Evolutionary conservation across 2,888 invertebrate genomes (phyloP), one percentile per base, ranked within the genome.

Genomic region (Dolomedes plantarius): DNA sequence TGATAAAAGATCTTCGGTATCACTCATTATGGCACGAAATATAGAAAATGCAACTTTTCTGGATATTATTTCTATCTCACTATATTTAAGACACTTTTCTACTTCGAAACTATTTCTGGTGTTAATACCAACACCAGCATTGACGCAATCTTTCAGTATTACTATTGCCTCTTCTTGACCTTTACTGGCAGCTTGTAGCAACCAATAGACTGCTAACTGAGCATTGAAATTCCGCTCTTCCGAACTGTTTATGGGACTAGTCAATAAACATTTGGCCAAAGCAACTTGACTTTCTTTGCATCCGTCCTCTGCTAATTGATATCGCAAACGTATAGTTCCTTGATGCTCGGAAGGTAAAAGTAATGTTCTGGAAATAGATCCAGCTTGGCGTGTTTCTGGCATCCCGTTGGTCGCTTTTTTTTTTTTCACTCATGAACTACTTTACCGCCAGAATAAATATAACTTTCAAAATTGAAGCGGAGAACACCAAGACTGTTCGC

Each of bases 171-270:
- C 96, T 64, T 94, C 93, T 90, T 97, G 96, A 0, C 97, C 98
- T 91, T 97, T 97, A 90, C 96, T 96, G 0, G 97, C 97, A 1
- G 98, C 97, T 92, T 95, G 95, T n/a, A 97, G 94, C 69, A 98
- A 92, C 97, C 97, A 98, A 90, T 96, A 95, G 72, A 98, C 94
- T 0, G 97, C 97, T 89, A 95, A 93, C 89, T 94, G 94, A 87
- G 95, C 95, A 91, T 95, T 88, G 32, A 67, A 77, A 80, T 29
- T 87, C 46, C 72, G 36, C 76, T 80, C 80, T 32, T 69, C 81
- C 1, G 69, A 46, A 68, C 56, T 81, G 29, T 73, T 65, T 7
- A 73, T 69, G 90, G 95, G 56, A n/a, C 29, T 95, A 89, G 95
- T 95, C 89, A 97, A 92, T 50, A 97, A 92, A 90, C 96, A 95